Evolutionary conservation across 1,140 invertebrate genomes (phyloP), one percentile per base, ranked within the genome.

Genomic region (Radopholus similis): DNA sequence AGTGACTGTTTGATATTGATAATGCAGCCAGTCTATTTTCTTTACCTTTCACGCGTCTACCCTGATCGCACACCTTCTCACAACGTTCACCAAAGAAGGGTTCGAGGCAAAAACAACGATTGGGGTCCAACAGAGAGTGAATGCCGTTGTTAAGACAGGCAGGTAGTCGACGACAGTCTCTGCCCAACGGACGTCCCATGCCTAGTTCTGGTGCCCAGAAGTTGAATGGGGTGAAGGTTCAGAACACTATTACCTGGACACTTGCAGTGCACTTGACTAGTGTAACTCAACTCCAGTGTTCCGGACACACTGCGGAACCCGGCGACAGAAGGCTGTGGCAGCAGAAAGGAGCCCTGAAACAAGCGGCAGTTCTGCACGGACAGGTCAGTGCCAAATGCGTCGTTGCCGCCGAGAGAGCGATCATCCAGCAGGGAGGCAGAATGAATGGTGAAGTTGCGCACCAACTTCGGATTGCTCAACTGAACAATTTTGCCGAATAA

Each of bases 11-110:
- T 18, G 32, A 32, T 72, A 32, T 66, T 47, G 11, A 53, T 47
- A 21, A 15, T 51, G 8, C n/a, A 62, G 15, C 49, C n/a, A 18
- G 28, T 51, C 23, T 51, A 2, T 69, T 32, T 37, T 2, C 23
- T 32, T 9, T 57, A 75, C 64, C 64, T 66, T 40, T 60, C 18
- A 82, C 32, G 6, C 69, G 59, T 38, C 76, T 65, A 26, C 79
- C 79, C 54, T 82, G 80, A 54, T 82, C 78, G 40, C 79, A 81
- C n/a, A 67, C 55, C 42, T 77, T 78, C 64, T 81, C 78, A 49
- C 79, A 81, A 6, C 56, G 66, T 21, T 83, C 74, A n/a, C 79
- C 79, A 55, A 81, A 81, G 57, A 79, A 83, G 34, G 81, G 79
- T 21, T 72, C 63, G 8, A 71, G 66, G 60, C 79, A 81, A 37